Evolutionary conservation across 2,888 invertebrate species (phyloP), one percentile per base, ranked within the genome.

Genomic region (Patella caerulea): DNA sequence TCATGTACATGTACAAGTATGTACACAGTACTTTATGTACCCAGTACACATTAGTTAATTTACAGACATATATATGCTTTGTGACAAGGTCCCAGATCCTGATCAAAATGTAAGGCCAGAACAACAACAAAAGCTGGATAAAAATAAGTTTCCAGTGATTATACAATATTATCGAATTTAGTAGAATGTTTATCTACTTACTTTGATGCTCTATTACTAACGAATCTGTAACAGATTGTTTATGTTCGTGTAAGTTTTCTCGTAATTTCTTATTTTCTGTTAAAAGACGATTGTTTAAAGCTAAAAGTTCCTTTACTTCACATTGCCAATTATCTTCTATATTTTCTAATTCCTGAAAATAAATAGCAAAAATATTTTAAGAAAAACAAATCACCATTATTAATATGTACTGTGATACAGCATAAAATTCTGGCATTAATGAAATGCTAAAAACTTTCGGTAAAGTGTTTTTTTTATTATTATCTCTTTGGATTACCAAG

Each of bases 321-420:
- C 95, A 94, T 83, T 96, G 94, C 97, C 98, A 98, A 92, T 97
- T 96, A 87, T 98, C 98, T 91, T 99, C 99, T 79, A 98, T 97
- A 84, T 96, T 95, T 92, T 98, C 98, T 90, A 99, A 93, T 93
- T 99, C 98, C 97, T 98, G 84, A 15, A 86, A 71, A n/a, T 24
- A 7, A 19, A 24, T 0, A 53, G 69, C 45, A 45, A 45, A 45
- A 45, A 45, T 45, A 74, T 52, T 72, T 4, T 19, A 9, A 59
- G 3, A 71, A 54, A 45, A 59, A 45, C 29, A 72, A 34, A 52
- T 45, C 24, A 15, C 14, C 52, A 72, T 45, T 11, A 72, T 11
- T 5, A 17, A 12, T 45, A 45, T 72, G 12, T 72, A 45, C 17
- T 34, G 12, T 34, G n/a, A 24, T 34, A 72, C 9, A 72, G 3